phyloP scores from a whole-genome alignment of 1,140 invertebrate genomes.

The Lordiphosa stackelbergi region DNA sequence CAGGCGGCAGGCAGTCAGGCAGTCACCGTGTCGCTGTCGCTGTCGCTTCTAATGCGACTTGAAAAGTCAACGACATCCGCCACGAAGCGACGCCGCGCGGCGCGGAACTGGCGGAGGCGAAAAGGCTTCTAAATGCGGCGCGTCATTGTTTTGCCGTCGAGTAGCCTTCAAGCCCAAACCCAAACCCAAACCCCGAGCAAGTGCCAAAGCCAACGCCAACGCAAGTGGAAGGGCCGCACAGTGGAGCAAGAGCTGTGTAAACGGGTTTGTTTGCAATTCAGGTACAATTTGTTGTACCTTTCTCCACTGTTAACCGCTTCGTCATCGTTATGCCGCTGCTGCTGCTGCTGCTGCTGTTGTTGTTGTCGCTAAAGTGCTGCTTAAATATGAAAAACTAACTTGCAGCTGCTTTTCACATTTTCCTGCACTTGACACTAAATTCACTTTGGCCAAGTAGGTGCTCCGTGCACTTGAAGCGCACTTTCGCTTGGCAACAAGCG shows the following conservation, averaged over 20 bases:
- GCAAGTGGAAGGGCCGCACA: not conserved
- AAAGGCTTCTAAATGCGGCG: constrained; percentile 50
- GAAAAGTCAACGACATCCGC: constrained; percentile 73
- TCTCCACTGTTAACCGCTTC: constrained; percentile 12
- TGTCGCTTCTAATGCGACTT: constrained; percentile 60
- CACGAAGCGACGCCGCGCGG: not conserved
- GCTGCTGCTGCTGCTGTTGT: constrained; percentile 25
- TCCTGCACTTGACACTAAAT: constrained; percentile 75
- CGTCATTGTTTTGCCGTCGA: constrained; percentile 60
- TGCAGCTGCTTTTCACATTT: constrained; percentile 70
- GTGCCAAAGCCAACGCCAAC: constrained; percentile 5
- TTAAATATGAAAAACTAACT: constrained; percentile 76
- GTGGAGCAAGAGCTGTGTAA: not conserved
- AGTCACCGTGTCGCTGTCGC: constrained; percentile 24
- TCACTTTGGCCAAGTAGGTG: constrained; percentile 74
- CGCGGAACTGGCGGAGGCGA: not conserved
- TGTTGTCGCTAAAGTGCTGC: constrained; percentile 54
- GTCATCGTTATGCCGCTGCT: constrained; percentile 16
- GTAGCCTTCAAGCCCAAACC: constrained; percentile 30
- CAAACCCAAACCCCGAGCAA: constrained; percentile 25
- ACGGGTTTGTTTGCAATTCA: constrained; percentile 7
- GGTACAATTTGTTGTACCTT: constrained; percentile 27
- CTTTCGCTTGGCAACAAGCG: constrained; percentile 54
- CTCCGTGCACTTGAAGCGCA: constrained; percentile 65
- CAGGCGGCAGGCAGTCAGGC: not conserved